phyloP scores from a whole-genome alignment of 2,797 vertebrate species.

The Myiotriccus ornatus region DNA sequence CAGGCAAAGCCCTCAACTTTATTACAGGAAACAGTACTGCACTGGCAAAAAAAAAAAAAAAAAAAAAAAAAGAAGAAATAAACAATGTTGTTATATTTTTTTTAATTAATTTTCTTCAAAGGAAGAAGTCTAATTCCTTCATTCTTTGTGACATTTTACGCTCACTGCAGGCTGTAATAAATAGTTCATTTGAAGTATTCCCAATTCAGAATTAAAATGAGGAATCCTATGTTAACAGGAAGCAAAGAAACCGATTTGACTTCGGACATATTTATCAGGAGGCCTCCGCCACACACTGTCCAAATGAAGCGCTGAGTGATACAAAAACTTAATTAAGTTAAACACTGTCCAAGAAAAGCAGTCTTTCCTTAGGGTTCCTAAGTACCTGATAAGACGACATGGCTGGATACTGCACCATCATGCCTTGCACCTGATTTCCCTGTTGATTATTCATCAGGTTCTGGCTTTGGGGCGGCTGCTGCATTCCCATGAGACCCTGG shows the following conservation, averaged over 20 bases:
- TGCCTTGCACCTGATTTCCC: slow-evolving; percentile 81
- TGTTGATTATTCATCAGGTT: slow-evolving; percentile 78
- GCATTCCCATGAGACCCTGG: slow-evolving; percentile 82
- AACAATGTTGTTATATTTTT: background rate
- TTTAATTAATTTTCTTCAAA: background rate
- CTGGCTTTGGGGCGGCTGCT: slow-evolving; percentile 83
- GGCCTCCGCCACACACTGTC: background rate
- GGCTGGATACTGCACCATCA: slow-evolving; percentile 87
- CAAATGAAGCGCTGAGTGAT: background rate
- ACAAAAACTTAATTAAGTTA: background rate
- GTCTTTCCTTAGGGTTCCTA: background rate
- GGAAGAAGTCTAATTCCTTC: background rate
- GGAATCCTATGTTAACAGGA: background rate
- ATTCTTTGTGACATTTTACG: background rate
- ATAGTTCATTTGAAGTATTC: background rate
- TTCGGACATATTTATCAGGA: background rate
- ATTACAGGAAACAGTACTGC: background rate
- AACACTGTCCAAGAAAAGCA: background rate
- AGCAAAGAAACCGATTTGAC: background rate
- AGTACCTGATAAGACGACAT: slow-evolving; percentile 86
- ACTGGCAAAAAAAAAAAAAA: background rate
- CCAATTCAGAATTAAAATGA: background rate
- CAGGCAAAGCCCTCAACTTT: slow-evolving; percentile 3
- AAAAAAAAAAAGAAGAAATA: background rate
- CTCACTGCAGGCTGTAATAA: background rate